Evolutionary conservation across 2,113 vertebrate species (phyloP).

Genomic region (Trichomycterus rosablanca): DNA sequence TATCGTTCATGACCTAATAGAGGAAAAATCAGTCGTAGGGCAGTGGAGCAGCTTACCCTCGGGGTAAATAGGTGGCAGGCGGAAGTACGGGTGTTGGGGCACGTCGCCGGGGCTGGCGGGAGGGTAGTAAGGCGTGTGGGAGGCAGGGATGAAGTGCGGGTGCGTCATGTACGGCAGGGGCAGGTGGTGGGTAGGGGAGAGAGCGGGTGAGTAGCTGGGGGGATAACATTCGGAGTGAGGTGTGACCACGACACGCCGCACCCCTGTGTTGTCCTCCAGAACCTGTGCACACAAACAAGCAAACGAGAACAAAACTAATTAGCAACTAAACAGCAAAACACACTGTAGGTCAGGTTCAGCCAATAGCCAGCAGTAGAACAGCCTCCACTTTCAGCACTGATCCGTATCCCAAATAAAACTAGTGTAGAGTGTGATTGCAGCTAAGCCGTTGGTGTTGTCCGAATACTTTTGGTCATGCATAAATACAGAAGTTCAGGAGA

Average conservation of each 20-base stretch:
- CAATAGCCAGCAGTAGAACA: conserved; percentile 1
- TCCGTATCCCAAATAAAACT: conserved; percentile 20
- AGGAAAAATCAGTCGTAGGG: background rate
- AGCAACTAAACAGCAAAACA: too few species aligned
- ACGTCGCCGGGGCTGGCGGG: conserved; percentile 80
- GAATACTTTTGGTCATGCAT: too few species aligned
- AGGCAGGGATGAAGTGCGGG: conserved; percentile 80
- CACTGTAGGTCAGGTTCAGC: background rate
- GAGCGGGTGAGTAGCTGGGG: conserved; percentile 76
- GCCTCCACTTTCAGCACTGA: conserved; percentile 12
- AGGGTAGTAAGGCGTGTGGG: conserved; percentile 79
- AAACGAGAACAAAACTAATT: background rate
- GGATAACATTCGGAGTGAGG: conserved; percentile 84
- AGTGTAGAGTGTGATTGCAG: too few species aligned
- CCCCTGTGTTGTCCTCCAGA: conserved; percentile 81
- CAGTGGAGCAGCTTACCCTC: conserved; percentile 72
- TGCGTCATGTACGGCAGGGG: conserved; percentile 75
- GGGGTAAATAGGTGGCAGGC: conserved; percentile 77
- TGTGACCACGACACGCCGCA: conserved; percentile 81
- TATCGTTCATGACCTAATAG: background rate
- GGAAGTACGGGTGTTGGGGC: conserved; percentile 76
- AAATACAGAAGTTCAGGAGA: too few species aligned
- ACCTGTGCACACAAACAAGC: conserved; percentile 60
- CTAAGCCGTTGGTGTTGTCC: too few species aligned
- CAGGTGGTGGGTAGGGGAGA: conserved; percentile 79